Percentiles rank a stretch among this genome's conserved stretches.
Evolutionary conservation across 2,888 invertebrate species (phyloP).

Genomic region (Chaitophorus viminalis): DNA sequence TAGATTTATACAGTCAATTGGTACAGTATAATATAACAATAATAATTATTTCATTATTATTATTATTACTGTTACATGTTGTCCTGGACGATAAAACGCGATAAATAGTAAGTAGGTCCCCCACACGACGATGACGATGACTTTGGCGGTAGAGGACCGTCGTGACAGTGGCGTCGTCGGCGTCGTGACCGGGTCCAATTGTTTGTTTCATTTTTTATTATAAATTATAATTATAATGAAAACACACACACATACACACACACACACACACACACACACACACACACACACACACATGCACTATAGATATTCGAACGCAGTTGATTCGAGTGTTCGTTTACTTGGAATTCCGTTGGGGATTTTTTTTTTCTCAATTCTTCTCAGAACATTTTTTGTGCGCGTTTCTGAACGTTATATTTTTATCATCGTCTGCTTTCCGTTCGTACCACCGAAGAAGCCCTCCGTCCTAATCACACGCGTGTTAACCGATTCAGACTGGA

Average conservation of each 20-base stretch:
- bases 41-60: background rate
- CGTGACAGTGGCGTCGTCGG: background rate
- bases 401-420: background rate
- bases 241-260: too few species aligned
- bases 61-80: background rate
- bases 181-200: background rate
- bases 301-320: background rate
- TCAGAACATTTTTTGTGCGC: background rate
- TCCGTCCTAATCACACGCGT: background rate
- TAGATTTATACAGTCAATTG: background rate
- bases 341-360: conserved; percentile 13
- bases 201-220: background rate
- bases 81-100: background rate
- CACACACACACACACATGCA: too few species aligned
- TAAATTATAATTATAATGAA: background rate
- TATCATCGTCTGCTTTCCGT: background rate
- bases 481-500: background rate
- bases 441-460: background rate
- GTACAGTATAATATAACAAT: background rate
- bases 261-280: too few species aligned
- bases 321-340: background rate
- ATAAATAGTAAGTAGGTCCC: background rate
- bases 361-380: background rate
- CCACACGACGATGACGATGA: background rate
- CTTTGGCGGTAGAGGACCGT: background rate